Evolutionary conservation across 1,140 invertebrate species (phyloP), one percentile per base, ranked within the genome.

Genomic region (Bemisia tabaci): DNA sequence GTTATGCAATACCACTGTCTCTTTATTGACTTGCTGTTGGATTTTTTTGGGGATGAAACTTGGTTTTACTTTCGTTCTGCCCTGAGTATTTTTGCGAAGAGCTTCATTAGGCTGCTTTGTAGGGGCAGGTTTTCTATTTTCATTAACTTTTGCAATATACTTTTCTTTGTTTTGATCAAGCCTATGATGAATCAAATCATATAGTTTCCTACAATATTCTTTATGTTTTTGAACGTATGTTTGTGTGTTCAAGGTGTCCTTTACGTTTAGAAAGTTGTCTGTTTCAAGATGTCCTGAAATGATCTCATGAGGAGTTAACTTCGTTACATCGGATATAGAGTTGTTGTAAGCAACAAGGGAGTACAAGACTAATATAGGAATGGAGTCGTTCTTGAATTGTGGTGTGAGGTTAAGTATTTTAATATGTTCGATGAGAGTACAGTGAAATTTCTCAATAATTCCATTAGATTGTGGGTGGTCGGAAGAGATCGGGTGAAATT

Each of bases 371-470:
- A 68, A 68, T 59, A 68, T 22, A 12, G 27, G 26, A 64, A 60
- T 65, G 66, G 70, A 63, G 12, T 69, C 63, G 62, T 65, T 71
- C 12, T 68, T 65, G 23, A 65, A 65, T 58, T 65, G 22, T 26
- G 24, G 22, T 59, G 63, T 60, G 1, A 33, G 22, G 60, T 65
- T 64, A 26, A 70, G 58, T 39, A 70, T 71, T 60, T 69, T 66
- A 64, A 72, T 63, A 67, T 68, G 65, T 72, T 73, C 71, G 5
- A 72, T 72, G 2, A 74, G 62, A 2, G 65, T 72, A 21, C 68
- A 71, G 59, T 72, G 71, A 27, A 72, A 68, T 63, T 68, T 59
- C 67, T 71, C 70, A 0, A 70, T 63, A 9, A 68, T 60, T 9
- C 64, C 62, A 62, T 72, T 73, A 21, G 65, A 69, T 60, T 39